Base-by-base conservation (phyloP, 1,140 invertebrate species). In the Telenomus remus region DNA sequence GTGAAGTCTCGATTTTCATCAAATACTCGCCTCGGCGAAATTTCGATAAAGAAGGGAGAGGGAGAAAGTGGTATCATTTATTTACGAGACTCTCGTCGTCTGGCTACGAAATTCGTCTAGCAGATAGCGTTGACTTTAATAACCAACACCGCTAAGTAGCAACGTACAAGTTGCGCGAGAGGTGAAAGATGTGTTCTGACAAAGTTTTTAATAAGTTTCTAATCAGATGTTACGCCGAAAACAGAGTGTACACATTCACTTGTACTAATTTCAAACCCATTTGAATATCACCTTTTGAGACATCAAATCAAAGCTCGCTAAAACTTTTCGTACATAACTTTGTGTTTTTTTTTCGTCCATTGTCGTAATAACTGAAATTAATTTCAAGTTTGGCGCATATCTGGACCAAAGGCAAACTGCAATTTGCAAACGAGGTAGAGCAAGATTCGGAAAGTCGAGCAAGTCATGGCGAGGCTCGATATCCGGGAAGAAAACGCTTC, bases 401-500 rank as follows among this genome's bases (percentile, higher is more conserved):
- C 19, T 27, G 19, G 6, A 27, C 19, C 19, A 27, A 6, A 27
- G 19, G 19, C 19, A 27, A 27, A 27, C 19, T 27, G 19, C 1
- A 27, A 27, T 27, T 27, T 27, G 19, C 19, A 27, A 27, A 27
- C 19, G 19, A 27, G 19, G 6, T 27, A 27, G 19, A 3, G 19
- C 19, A 27, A 27, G 19, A 27, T 27, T 3, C 6, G 1, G 2
- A 77, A 70, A 76, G 69, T 43, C 12, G 44, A 64, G 15, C 42
- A 49, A 69, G 63, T 50, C 42, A 78, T 57, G 51, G 76, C 59
- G 59, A 56, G 48, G 72, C 55, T 65, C 68, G 57, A 79, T 79
- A 70, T 79, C 78, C 71, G 78, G 79, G 80, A 85, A 82, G 81
- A 82, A 85, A 85, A 83, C 80, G 81, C 82, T 86, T 87, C 81